Base-by-base conservation (phyloP, 2,113 vertebrate genomes). In the Cnemophilus loriae region DNA sequence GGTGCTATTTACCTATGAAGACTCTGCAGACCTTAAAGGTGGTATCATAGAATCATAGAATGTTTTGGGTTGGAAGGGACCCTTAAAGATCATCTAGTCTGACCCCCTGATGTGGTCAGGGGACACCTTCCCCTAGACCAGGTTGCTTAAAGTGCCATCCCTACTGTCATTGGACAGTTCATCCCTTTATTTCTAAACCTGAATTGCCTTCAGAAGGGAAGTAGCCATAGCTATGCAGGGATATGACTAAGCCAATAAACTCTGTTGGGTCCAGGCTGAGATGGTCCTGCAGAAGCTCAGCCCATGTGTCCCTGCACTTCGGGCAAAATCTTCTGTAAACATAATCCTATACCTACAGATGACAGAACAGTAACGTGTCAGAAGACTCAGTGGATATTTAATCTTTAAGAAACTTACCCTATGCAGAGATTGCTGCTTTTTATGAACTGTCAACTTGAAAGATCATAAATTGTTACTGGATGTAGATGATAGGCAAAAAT, bases 41-140 rank as follows among this genome's bases (percentile, higher is more conserved):
- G 21, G 4, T 46, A 17, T 55, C 6, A 6, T 19, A 35, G 47
- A 79, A 60, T 52, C 24, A 11, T 18, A 13, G 27, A 76, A 60
- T 26, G 6, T 4, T 57, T 83, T 82, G 16, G 2, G 5, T 57
- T 91, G 37, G 39, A 93, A 57, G 42, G 14, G 5, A 49, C 35
- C 11, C 84, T 75, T 46, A 22, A 84, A 50, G 35, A 30, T 64
- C 16, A 17, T 50, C 10, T 50, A 22, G 22, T 71, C 73, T 3
- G 1, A 7, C 3, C 0, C 12, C 10, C 13, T 71, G 12, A 35
- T 6, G 1, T n/a, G 11, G 11, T 17, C 17, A 68, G 64, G 44
- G 39, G 10, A 28, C n/a, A 12, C 28, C 20, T 71, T 76, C 3
- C 15, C 17, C 13, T 71, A 33, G 33, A 52, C 20, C 19, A 50